Conservation (phyloP, 1,140 invertebrate species). For the Aphaenogaster floridana region DNA sequence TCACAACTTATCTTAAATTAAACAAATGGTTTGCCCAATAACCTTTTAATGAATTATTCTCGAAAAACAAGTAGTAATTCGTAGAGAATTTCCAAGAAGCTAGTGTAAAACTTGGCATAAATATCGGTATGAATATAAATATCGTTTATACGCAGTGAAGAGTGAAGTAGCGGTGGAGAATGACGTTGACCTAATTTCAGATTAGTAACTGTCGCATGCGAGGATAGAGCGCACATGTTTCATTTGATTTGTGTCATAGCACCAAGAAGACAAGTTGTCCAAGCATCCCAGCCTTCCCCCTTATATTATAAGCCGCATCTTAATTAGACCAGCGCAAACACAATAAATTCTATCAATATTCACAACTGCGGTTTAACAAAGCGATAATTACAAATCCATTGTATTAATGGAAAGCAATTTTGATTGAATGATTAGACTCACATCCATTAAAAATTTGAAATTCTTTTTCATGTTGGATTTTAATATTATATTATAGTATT, state of each 20-base stretch:
- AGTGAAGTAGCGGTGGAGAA: slow-evolving; percentile 22
- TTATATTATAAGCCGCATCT: slow-evolving; percentile 27
- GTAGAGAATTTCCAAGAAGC: slow-evolving; percentile 18
- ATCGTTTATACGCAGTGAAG: slow-evolving; percentile 35
- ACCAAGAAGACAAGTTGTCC: slow-evolving; percentile 34
- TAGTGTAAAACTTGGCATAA: slow-evolving; percentile 48
- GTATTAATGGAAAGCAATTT: background rate
- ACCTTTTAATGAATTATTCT: background rate
- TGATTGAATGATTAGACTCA: background rate
- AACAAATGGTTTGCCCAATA: background rate
- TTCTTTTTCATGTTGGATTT: background rate
- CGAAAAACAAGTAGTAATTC: background rate
- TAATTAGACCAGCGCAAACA: slow-evolving; percentile 25
- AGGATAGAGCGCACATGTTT: slow-evolving; percentile 46
- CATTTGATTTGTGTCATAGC: slow-evolving; percentile 52
- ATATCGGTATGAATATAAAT: slow-evolving; percentile 57
- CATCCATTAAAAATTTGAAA: background rate
- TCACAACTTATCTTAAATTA: background rate
- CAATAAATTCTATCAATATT: slow-evolving; percentile 22
- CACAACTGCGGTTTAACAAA: background rate
- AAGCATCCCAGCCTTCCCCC: background rate
- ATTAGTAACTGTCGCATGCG: slow-evolving; percentile 57
- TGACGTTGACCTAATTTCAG: slow-evolving; percentile 62
- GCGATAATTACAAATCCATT: background rate
- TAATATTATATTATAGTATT: slow-evolving; percentile 1